Evolutionary conservation across 1,140 invertebrate genomes (phyloP), one percentile per base, ranked within the genome.

Genomic region (Anoplophora glabripennis): DNA sequence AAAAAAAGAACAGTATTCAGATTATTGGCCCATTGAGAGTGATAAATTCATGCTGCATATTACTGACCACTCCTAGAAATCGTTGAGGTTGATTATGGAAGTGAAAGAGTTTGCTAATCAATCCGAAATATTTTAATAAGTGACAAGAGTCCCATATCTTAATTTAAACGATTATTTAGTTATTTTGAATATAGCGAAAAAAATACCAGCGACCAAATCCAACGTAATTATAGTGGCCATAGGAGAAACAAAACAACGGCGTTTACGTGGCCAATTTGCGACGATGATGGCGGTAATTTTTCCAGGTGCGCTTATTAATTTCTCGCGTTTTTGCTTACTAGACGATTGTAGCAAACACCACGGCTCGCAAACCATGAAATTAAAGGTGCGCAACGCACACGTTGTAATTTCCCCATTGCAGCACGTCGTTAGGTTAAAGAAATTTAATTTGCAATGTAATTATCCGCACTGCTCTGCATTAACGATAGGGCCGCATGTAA

Each of bases 391-490:
- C 21, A 28, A 28, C 21, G 21, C 21, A 28, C 21, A 28, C 21
- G 2, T 5, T 28, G 21, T 28, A 28, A 28, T 28, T 28, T 28
- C 21, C 5, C 21, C 17, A 14, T 18, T 46, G 44, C 11, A 46
- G 44, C 37, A 17, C 36, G 12, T 53, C 37, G 49, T 53, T 53
- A 53, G 49, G 35, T 17, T 18, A 40, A 53, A 53, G 49, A 40
- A 40, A 12, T 28, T 53, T 53, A 35, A 53, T 53, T 53, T 53
- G 10, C 36, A 53, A 40, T 33, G 5, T 18, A 37, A 53, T 53
- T 41, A 53, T 53, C 49, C 40, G n/a, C 18, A 40, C 49, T 15
- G 40, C 40, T n/a, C 40, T 37, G 38, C 36, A 53, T 53, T 53
- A 53, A 53, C 38, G 40, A 38, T 36, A 40, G 40, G 40, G 12